Evolutionary conservation across 2,113 vertebrate species (phyloP).

Genomic region (Anoura caudifer): DNA sequence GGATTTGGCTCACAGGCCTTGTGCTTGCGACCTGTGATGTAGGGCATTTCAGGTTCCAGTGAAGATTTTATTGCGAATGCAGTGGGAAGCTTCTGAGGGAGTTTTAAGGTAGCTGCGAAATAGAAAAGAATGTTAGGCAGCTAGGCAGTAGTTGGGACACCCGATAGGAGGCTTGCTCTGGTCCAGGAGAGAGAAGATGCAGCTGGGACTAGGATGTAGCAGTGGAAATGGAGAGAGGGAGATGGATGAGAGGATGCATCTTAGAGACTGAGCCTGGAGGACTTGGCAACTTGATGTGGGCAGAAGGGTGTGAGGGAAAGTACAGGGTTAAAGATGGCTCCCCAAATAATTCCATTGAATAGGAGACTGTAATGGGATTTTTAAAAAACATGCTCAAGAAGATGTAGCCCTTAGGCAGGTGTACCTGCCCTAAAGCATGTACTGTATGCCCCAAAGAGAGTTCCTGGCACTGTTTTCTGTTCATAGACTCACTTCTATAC

Average conservation of each 20-base stretch:
- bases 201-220: neutral
- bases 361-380: neutral
- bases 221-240: neutral
- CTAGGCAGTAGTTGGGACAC: neutral
- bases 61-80: neutral
- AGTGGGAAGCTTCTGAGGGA: neutral
- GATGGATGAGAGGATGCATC: neutral
- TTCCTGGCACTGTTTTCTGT: neutral
- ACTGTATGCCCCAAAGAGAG: too few species aligned
- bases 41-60: too few species aligned
- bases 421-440: neutral
- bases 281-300: neutral
- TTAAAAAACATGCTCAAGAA: neutral
- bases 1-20: too few species aligned
- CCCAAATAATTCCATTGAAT: neutral
- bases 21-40: too few species aligned
- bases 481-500: neutral
- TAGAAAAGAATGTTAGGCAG: neutral
- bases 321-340: neutral
- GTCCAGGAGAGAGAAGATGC: neutral
- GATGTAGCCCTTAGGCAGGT: rapidly evolving
- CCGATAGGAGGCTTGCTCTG: neutral
- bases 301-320: neutral
- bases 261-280: neutral
- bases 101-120: neutral